Percentiles rank a stretch among this genome's conserved stretches.
Conservation (phyloP, 2,888 invertebrate genomes). For the Heteropelma amictum region DNA sequence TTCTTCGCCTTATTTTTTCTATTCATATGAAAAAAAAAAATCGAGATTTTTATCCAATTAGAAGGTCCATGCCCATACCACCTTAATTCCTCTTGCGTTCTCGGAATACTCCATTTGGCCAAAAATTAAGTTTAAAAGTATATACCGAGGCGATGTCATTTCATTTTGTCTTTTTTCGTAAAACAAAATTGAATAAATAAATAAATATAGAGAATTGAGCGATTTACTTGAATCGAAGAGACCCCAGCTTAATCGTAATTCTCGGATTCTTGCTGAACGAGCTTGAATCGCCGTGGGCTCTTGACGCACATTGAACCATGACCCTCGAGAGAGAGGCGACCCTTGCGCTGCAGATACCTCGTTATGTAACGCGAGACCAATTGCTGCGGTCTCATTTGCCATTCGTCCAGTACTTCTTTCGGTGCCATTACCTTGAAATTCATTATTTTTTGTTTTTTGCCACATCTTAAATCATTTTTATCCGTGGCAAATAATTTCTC, state of each 20-base stretch:
- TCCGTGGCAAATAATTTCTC: too few species aligned
- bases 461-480: too few species aligned
- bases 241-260: slow-evolving; percentile 86
- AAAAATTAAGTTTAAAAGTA: too few species aligned
- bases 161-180: too few species aligned
- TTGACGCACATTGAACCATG: slow-evolving; percentile 90
- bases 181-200: slow-evolving; percentile 21
- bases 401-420: slow-evolving; percentile 93
- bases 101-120: too few species aligned
- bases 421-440: slow-evolving; percentile 86
- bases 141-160: too few species aligned
- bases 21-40: too few species aligned
- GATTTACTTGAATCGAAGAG: background rate
- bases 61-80: too few species aligned
- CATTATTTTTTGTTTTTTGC: too few species aligned
- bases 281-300: slow-evolving; percentile 91
- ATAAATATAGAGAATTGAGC: slow-evolving; percentile 25
- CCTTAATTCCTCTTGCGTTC: too few species aligned
- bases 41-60: too few species aligned
- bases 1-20: too few species aligned
- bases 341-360: slow-evolving; percentile 88
- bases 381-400: slow-evolving; percentile 93
- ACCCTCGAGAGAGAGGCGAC: slow-evolving; percentile 84
- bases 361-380: slow-evolving; percentile 91
- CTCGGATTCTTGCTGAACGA: slow-evolving; percentile 94